Percentiles rank a stretch among this genome's conserved stretches.
Conservation (phyloP, 2,797 vertebrate species). For the Pseudochirops cupreus region DNA sequence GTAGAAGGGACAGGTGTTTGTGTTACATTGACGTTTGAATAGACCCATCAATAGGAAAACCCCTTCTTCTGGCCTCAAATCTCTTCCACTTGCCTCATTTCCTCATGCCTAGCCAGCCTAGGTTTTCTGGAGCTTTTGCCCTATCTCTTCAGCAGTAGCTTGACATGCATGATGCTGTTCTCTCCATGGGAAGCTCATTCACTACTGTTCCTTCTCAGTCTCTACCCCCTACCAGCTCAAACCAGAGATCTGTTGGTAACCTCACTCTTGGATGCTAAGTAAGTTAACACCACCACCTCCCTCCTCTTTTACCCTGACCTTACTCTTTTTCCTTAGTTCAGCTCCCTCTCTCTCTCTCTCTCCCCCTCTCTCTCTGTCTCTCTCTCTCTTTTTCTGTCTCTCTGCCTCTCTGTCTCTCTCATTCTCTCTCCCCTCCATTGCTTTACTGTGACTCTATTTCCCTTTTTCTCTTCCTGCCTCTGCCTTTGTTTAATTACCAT, state of each 20-base stretch:
- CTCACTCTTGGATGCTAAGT: slow-evolving; percentile 69
- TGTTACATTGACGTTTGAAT: background rate
- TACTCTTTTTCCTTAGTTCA: too few species aligned
- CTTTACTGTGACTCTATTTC: background rate
- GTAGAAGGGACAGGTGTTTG: background rate
- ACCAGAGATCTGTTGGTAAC: slow-evolving; percentile 59
- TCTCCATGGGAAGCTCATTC: background rate
- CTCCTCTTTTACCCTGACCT: background rate
- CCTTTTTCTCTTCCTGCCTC: background rate
- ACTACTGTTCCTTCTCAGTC: slow-evolving; percentile 34
- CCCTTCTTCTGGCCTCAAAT: background rate
- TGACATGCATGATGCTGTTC: background rate
- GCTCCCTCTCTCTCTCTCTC: background rate
- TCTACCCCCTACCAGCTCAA: slow-evolving; percentile 54
- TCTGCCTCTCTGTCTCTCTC: too few species aligned
- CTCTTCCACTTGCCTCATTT: background rate
- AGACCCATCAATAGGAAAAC: background rate
- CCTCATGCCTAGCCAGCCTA: background rate
- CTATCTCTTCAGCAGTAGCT: background rate
- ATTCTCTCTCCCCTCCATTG: background rate
- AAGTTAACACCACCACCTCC: background rate
- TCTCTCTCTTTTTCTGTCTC: too few species aligned
- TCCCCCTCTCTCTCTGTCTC: too few species aligned
- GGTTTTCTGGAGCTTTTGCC: background rate
- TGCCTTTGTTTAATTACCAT: background rate